Evolutionary conservation across 2,113 vertebrate species (phyloP), one percentile per base, ranked within the genome.

Genomic region (Perca fluviatilis): DNA sequence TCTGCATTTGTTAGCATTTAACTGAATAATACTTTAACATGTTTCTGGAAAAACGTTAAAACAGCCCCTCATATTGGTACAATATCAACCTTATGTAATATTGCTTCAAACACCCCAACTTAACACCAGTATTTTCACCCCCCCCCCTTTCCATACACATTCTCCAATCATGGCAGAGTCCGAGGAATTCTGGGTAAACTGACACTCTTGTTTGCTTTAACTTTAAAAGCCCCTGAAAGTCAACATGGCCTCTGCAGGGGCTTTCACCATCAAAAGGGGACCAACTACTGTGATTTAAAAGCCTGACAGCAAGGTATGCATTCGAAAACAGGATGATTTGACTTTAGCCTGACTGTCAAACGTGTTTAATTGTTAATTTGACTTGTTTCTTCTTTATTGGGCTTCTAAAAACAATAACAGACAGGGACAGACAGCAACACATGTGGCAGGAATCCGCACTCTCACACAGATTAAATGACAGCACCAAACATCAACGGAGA

Each of bases 191-290:
- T 83, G 75, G 80, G 89, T 84, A 88, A 92, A 90, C 72, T 67
- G 86, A 87, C 89, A 86, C 85, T 87, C 36, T 72, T 92, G 89
- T 94, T 94, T 93, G 77, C 83, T 91, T 91, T 87, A 73, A 80
- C 85, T 90, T 84, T 89, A 74, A 91, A 91, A 89, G 80, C 62
- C 86, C 77, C 63, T 86, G 70, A 88, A 91, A 87, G 85, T 90
- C 88, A 89, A 88, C 85, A 90, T 15, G 62, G 74, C 57, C 86
- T 78, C 87, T 56, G 49, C 78, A 25, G 77, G 87, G 85, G 69
- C 51, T 83, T 63, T 57, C 36, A 3, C 57, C 73, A 89, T 86
- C 79, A 87, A 87, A 89, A 57, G 27, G 27, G 4, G 71, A 74
- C 67, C 47, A 53, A 67, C 80, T 56, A 19, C n/a, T 8, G 61